A percentile compares a stretch with the other conserved stretches of the same genome.
These are phyloP conservation scores for Epizoanthus rinbou DNA, from an alignment of 92 coral and sea anemone species.

Conservation along the genomic window DNA sequence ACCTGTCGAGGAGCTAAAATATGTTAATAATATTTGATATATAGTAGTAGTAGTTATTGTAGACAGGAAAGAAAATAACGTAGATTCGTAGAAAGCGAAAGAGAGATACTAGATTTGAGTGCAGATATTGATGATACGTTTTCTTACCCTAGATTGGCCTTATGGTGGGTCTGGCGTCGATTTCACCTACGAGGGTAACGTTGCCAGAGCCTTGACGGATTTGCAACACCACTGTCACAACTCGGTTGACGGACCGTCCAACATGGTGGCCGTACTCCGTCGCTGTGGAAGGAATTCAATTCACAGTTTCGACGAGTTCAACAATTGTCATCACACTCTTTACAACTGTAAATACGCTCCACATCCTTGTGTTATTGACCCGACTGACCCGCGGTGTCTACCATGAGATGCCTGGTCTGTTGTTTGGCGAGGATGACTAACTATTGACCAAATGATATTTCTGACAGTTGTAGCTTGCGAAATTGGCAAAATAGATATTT, in stretches of 20 bases:
- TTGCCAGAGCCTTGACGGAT: not conserved
- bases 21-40: no score
- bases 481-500: no score
- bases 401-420: not conserved
- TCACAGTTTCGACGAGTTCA: constrained; percentile 18
- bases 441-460: no score
- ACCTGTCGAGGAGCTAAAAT: no score
- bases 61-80: no score
- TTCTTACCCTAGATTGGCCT: not conserved
- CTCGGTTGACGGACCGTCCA: not conserved
- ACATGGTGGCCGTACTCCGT: constrained; percentile 16
- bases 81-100: no score
- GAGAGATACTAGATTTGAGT: no score
- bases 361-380: not conserved
- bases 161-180: not conserved
- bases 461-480: no score
- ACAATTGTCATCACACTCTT: not conserved
- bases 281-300: not conserved
- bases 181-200: constrained; percentile 23
- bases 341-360: not conserved
- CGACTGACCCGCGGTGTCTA: not conserved
- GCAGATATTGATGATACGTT: no score
- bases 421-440: no score
- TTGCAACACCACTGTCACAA: not conserved
- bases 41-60: no score